Conservation (phyloP, 2,888 invertebrate species). For the Ethmia dodecea region DNA sequence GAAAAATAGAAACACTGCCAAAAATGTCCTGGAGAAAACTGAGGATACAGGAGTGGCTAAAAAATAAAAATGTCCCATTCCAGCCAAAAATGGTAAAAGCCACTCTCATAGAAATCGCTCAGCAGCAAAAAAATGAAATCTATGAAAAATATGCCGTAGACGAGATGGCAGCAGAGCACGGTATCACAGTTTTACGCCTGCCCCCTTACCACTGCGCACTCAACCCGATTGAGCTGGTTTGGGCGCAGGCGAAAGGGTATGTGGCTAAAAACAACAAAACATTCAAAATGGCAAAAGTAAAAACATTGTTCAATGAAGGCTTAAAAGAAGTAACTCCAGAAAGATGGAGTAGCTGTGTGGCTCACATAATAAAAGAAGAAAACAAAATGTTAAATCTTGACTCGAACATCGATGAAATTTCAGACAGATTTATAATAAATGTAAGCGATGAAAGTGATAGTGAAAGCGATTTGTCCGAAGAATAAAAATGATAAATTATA, state of each 20-base stretch:
- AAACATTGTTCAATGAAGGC: background rate
- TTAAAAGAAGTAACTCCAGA: background rate
- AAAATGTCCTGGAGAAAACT: conserved; percentile 15
- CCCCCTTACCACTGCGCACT: conserved; percentile 15
- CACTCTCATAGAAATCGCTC: background rate
- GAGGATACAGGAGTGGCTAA: conserved; percentile 8
- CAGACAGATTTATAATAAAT: conserved; percentile 2
- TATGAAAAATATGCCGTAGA: conserved; percentile 1
- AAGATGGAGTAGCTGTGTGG: background rate
- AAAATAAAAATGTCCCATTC: conserved; percentile 3
- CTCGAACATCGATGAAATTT: background rate
- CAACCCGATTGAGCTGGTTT: conserved; percentile 15
- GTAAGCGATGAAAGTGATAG: background rate
- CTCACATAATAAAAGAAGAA: background rate
- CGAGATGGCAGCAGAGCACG: conserved; percentile 1
- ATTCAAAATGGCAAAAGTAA: conserved; percentile 5
- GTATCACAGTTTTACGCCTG: conserved; percentile 6
- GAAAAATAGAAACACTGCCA: conserved; percentile 8
- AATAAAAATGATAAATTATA: no score
- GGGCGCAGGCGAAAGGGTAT: conserved; percentile 10
- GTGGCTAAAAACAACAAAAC: conserved; percentile 4
- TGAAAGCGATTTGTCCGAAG: no score
- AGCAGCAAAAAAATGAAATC: conserved; percentile 3
- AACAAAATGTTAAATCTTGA: background rate
- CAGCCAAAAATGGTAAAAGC: conserved; percentile 6